Percentiles rank a stretch among this genome's conserved stretches.
These are phyloP conservation scores for Hydrolagus colliei DNA, from an alignment of 2,797 vertebrate genomes.

Conservation along the genomic window DNA sequence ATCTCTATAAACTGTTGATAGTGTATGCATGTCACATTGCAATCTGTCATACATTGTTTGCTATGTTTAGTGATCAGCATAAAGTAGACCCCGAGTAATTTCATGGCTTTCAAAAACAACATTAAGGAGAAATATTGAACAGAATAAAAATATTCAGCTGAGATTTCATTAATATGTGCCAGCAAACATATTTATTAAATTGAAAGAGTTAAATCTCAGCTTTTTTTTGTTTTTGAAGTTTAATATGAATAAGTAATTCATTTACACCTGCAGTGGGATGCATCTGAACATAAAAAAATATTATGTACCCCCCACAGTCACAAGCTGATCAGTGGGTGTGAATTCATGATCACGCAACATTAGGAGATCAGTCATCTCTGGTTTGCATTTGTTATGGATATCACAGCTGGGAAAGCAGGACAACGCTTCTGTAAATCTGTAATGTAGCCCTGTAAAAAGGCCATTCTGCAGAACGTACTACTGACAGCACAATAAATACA, in stretches of 20 bases:
- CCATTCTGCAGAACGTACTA: too few relatives aligned
- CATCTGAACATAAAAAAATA: background rate
- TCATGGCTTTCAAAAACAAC: background rate
- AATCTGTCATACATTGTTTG: background rate
- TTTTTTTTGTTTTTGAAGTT: slow-evolving; percentile 14
- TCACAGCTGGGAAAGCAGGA: background rate
- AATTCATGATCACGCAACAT: background rate
- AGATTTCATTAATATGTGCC: background rate
- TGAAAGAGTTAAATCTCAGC: background rate
- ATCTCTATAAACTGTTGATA: background rate
- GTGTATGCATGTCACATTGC: background rate
- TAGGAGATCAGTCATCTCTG: too few relatives aligned
- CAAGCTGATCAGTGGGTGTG: too few relatives aligned
- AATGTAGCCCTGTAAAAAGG: background rate
- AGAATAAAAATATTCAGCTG: background rate
- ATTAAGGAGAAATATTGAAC: background rate
- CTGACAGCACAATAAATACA: too few relatives aligned
- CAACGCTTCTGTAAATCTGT: background rate
- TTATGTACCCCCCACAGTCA: background rate
- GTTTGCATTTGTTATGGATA: background rate
- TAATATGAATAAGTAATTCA: background rate
- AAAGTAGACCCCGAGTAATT: too few relatives aligned
- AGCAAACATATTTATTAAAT: background rate
- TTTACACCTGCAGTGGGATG: background rate
- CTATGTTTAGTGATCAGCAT: background rate